Conservation (phyloP, 2,113 vertebrate genomes). For the Deroptyus accipitrinus region DNA sequence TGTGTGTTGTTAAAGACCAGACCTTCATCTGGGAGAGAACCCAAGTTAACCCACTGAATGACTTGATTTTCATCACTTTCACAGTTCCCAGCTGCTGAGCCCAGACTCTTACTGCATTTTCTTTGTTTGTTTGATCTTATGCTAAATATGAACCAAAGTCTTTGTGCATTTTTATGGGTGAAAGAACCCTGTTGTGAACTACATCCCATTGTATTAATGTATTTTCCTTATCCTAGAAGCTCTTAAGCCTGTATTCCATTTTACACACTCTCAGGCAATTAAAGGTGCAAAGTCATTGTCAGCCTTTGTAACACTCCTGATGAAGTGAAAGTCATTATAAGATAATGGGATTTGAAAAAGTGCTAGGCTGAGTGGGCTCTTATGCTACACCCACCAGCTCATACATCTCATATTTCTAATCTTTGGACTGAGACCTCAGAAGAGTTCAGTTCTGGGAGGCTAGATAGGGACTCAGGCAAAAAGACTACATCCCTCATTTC, state of each 20-base stretch:
- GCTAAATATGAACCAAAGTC: not conserved
- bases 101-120: not conserved
- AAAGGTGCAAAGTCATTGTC: not conserved
- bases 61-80: not conserved
- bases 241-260: not conserved
- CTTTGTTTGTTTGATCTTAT: not conserved
- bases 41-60: not conserved
- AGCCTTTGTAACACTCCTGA: not conserved
- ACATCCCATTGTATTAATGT: not conserved
- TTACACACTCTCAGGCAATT: not conserved
- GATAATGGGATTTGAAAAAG: not conserved
- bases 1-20: not conserved
- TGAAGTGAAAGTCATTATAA: not conserved
- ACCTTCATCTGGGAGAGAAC: not conserved
- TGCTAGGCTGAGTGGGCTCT: not conserved
- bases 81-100: not conserved
- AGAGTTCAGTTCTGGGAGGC: not conserved
- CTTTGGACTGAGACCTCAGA: not conserved
- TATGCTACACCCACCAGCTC: not conserved
- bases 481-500: not conserved
- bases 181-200: not conserved
- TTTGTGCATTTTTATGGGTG: not conserved
- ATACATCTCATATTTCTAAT: not conserved
- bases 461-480: not conserved
- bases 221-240: not conserved